Base-by-base conservation (phyloP, 2,797 vertebrate species). In the Fistularia commersonii region DNA sequence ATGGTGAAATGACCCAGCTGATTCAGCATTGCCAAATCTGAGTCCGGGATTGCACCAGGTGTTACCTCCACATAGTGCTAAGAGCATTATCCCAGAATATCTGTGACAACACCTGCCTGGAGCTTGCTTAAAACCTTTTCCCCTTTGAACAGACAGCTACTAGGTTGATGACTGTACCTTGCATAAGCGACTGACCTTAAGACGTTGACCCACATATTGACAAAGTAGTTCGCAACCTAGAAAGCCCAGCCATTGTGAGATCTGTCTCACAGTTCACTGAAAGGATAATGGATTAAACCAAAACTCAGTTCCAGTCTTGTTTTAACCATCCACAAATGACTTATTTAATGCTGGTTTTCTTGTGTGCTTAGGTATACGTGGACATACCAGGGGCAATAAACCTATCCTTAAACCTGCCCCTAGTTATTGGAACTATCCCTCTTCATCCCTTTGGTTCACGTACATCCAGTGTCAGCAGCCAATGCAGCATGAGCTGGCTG, bases 301-400 rank as follows among this genome's bases (percentile, higher is more conserved):
- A n/a, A n/a, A n/a, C n/a, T n/a, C n/a, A n/a, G n/a, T n/a, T n/a
- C n/a, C n/a, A n/a, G n/a, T n/a, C n/a, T n/a, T n/a, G n/a, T n/a
- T n/a, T n/a, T n/a, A n/a, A n/a, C n/a, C n/a, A 35, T 46, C 45
- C n/a, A 8, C 14, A 13, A 45, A 41, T 45, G 32, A 58, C 23
- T 40, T 56, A 47, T 44, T n/a, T 41, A 39, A 32, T 43, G 57
- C 88, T 85, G n/a, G 8, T 56, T 14, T 49, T 49, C 40, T 88
- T 7, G 0, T 74, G 31, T 64, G 7, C 56, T 5, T 50, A 99
- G 97, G 95, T 99, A 1, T 99, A 99, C 5, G 97, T 99, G 73
- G 97, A 99, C 92, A 99, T 99, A 88, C 97, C 97, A 6, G 95
- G 97, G 10, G 96, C 97, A 33, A 97, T 99, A 87, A 98, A 99